These are phyloP conservation scores for Cataglyphis rosenhaueri DNA, from an alignment of 2,888 invertebrate genomes.

Conservation along the genomic window DNA sequence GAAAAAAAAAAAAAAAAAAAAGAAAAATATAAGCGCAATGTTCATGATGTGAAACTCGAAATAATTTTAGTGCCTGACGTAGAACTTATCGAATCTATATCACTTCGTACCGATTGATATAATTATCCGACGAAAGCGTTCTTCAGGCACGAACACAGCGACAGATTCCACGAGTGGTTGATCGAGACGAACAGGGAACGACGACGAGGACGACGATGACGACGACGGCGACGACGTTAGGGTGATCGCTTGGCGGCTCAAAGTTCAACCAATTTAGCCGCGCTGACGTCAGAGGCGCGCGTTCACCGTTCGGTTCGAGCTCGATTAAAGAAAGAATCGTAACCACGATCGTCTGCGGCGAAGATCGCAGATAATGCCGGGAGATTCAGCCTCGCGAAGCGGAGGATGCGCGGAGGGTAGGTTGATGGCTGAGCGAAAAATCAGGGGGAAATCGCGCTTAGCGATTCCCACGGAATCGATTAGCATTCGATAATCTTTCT, in stretches of 20 bases:
- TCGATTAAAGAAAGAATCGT: conserved; percentile 42
- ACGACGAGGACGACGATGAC: conserved; percentile 22
- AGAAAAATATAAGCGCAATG: neutral
- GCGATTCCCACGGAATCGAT: conserved; percentile 15
- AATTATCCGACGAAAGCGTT: conserved; percentile 30
- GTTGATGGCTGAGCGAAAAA: neutral
- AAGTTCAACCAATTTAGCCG: conserved; percentile 79
- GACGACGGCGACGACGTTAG: conserved; percentile 58
- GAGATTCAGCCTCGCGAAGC: conserved; percentile 15
- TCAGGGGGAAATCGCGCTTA: conserved; percentile 1
- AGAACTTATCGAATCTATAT: neutral
- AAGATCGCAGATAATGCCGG: conserved; percentile 37
- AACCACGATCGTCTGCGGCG: conserved; percentile 23
- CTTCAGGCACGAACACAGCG: conserved; percentile 12
- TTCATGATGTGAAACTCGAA: neutral
- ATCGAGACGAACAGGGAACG: conserved; percentile 42
- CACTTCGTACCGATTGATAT: conserved; percentile 16
- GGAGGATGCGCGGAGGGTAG: conserved; percentile 10
- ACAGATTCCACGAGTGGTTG: conserved; percentile 52
- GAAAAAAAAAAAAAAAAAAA: neutral
- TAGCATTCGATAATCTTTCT: neutral
- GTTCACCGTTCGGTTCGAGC: conserved; percentile 45
- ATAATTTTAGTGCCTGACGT: conserved; percentile 8
- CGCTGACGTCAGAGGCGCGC: conserved; percentile 70
- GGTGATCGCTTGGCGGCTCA: conserved; percentile 78